phyloP scores from a whole-genome alignment of 2,797 vertebrate genomes.

The Tenualosa thibaudeaui region DNA sequence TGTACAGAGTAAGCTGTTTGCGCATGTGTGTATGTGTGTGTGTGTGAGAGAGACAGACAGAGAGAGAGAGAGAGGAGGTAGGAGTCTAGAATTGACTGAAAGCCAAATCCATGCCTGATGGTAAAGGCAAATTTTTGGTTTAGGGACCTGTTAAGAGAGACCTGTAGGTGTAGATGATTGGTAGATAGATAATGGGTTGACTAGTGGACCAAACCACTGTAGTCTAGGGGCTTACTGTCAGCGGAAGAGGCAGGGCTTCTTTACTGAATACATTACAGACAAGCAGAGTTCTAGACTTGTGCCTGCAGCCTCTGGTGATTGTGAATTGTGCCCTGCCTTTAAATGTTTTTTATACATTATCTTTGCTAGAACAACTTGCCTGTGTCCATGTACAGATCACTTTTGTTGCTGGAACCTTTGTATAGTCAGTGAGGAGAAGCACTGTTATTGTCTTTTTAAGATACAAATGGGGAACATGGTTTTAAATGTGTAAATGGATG shows the following conservation, averaged over 20 bases:
- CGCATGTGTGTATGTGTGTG: background rate
- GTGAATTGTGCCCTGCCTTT: conserved; percentile 59
- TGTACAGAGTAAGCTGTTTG: background rate
- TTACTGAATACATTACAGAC: background rate
- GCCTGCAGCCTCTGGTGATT: background rate
- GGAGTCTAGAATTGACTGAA: background rate
- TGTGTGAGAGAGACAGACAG: background rate
- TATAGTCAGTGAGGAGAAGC: conserved; percentile 76
- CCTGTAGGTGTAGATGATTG: conserved; percentile 11
- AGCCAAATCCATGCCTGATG: background rate
- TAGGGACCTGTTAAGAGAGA: background rate
- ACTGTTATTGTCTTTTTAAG: conserved; percentile 78
- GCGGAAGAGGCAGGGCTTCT: conserved; percentile 49
- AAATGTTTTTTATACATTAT: conserved; percentile 64
- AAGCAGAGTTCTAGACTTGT: background rate
- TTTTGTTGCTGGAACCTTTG: conserved; percentile 67
- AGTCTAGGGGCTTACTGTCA: conserved; percentile 37
- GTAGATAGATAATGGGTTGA: conserved; percentile 16
- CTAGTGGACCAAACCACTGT: conserved; percentile 22
- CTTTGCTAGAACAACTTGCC: conserved; percentile 64
- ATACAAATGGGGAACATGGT: conserved; percentile 70
- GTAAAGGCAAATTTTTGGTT: conserved; percentile 3
- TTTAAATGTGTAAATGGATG: conserved; percentile 84
- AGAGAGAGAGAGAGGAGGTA: background rate
- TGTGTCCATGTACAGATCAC: conserved; percentile 66